A percentile compares a stretch with the other conserved stretches of the same genome.
Evolutionary conservation across 2,888 invertebrate species (phyloP).

Genomic region (Agriotes lineatus): DNA sequence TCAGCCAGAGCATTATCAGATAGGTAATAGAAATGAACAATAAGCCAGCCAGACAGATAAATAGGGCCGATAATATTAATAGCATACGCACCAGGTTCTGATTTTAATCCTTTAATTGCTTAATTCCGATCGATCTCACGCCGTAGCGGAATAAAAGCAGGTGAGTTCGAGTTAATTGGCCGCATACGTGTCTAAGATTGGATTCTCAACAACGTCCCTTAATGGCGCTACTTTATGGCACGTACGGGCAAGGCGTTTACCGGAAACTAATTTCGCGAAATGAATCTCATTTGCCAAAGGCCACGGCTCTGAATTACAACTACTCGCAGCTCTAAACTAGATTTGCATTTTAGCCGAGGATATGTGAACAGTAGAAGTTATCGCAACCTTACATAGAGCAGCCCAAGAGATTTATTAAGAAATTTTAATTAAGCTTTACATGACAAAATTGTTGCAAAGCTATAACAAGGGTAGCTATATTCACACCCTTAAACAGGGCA

Average conservation of each 20-base stretch:
- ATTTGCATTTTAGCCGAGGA: neutral
- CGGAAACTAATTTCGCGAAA: conserved; percentile 30
- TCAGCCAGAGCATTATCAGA: too few species aligned
- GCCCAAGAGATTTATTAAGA: too few species aligned
- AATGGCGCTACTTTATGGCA: conserved; percentile 26
- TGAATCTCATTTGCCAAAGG: conserved; percentile 17
- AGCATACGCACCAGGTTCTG: neutral
- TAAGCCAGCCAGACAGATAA: too few species aligned
- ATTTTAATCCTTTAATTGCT: neutral
- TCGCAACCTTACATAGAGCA: too few species aligned
- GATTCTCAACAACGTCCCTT: conserved; percentile 24
- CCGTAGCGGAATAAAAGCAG: conserved; percentile 5
- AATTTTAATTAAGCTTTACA: too few species aligned
- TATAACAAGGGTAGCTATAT: too few species aligned
- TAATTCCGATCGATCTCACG: conserved; percentile 1
- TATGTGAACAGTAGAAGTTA: neutral
- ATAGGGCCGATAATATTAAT: neutral
- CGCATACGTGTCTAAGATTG: conserved; percentile 29
- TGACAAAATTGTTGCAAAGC: too few species aligned
- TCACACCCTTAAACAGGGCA: too few species aligned
- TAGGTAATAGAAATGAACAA: too few species aligned
- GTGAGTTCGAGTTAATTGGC: conserved; percentile 24
- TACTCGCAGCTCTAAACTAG: neutral
- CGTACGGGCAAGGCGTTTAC: conserved; percentile 31
- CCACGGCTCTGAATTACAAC: neutral